Base-by-base conservation (phyloP, 23 tunicate species). In the Clavelina lepadiformis region DNA sequence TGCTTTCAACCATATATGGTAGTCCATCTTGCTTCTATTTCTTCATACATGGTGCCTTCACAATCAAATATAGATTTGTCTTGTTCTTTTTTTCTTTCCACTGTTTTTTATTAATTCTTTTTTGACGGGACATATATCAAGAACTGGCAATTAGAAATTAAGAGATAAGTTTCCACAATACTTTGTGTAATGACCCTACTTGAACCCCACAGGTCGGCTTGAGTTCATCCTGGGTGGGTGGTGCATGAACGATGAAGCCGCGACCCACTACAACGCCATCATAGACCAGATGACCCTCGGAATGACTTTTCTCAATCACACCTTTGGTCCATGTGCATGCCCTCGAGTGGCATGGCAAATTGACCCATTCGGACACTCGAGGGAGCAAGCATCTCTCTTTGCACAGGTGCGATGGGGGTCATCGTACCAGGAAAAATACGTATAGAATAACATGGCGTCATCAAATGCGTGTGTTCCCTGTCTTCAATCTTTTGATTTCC, bases 231-330 rank as follows among this genome's bases (percentile, higher is more conserved):
- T 94, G 21, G 99, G 95, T 33, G 99, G 99, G 5, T 94, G 99
- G 99, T 86, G 99, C 56, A 94, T 94, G 99, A 94, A 94, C 63
- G 99, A 94, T 56, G 99, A 94, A 38, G 99, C 99, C 4, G 73
- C 99, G n/a, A 77, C 94, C 2, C 99, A 94, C 47, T 94, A 94
- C 72, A 75, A 78, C 46, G 99, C 95, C 6, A 94, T 94, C 34
- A 81, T 94, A 32, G 95, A 94, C 38, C 99, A 94, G 53, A 80
- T 94, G 87, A 55, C 95, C 20, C 76, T 73, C 33, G 99, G 99
- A 1, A 28, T 94, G 61, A 69, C 54, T 5, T 94, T 80, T 62
- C 24, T 94, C 15, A 86, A 80, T 50, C 77, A 86, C 29, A 86
- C 94, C n/a, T 94, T 94, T 36, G 99, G 99, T 6, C 65, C 80